Evolutionary conservation across 2,888 invertebrate genomes (phyloP), one percentile per base, ranked within the genome.

Genomic region (Vesta saturnalis): DNA sequence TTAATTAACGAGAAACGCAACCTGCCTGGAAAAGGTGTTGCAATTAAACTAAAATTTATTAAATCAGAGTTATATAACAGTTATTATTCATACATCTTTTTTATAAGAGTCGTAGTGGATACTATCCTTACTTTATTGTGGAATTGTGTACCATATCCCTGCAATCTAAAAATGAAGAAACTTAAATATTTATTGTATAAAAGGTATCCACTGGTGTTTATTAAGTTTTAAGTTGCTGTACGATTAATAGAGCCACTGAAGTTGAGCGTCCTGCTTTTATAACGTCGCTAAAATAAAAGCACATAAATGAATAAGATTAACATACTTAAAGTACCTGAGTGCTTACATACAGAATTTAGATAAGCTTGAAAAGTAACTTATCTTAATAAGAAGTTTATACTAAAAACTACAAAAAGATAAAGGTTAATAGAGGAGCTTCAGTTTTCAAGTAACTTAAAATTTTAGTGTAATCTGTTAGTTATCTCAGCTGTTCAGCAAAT

Each of bases 391-490:
- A 62, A 62, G 43, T 19, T 54, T 16, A 19, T 21, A 52, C n/a
- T n/a, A 18, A 19, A 52, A 52, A 21, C 19, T 19, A 19, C 18
- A 6, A 19, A 19, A 49, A 49, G 47, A 18, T 18, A 49, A 18
- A 18, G 15, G 19, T 21, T 52, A 43, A 43, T 58, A 60, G 43
- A 46, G 18, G 55, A 47, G 55, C 21, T 39, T 54, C 21, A 22
- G 22, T 22, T 55, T 22, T 49, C 15, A 60, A 55, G 39, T 65
- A 64, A 52, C 21, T 59, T 43, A 22, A 49, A 57, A 56, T 49
- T 68, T 30, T 68, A 55, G 19, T 19, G 49, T 64, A 68, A 68
- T 68, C 68, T 60, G 56, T 69, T 55, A 62, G 65, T 65, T 69
- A 69, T 69, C 62, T 55, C 39, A 69, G 60, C 58, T 64, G 61